A percentile compares a stretch with the other conserved stretches of the same genome.
These are phyloP conservation scores for Daboia siamensis DNA, from an alignment of 2,113 vertebrate genomes.

Conservation along the genomic window DNA sequence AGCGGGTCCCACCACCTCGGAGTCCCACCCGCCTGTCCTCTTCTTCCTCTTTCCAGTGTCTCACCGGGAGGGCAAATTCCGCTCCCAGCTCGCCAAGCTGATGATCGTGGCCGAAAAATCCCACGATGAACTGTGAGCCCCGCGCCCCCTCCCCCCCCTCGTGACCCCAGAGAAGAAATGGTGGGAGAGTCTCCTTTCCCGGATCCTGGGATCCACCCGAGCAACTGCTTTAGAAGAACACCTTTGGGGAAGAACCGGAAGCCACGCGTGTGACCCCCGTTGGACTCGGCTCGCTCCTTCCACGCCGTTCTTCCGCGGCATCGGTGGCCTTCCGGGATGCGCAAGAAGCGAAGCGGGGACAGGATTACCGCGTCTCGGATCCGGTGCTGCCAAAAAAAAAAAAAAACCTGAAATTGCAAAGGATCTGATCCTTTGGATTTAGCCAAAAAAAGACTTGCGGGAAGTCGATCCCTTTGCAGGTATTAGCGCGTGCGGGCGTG, in stretches of 20 bases:
- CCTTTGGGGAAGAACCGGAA: not conserved
- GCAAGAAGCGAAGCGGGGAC: not conserved
- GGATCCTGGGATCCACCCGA: not conserved
- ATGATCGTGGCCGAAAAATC: slow-evolving; percentile 73
- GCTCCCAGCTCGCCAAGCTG: slow-evolving; percentile 86
- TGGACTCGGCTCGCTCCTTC: not conserved
- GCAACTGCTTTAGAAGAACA: not conserved
- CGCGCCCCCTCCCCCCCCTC: no score
- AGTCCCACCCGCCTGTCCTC: not conserved
- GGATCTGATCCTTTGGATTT: not conserved
- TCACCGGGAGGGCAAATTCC: slow-evolving; percentile 88
- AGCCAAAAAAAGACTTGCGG: not conserved
- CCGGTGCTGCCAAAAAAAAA: not conserved
- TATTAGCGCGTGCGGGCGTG: not conserved
- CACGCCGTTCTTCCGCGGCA: not conserved
- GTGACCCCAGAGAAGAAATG: not conserved
- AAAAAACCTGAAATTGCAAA: not conserved
- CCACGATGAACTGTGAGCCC: slow-evolving; percentile 81
- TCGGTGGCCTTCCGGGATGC: not conserved
- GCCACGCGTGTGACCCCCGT: not conserved
- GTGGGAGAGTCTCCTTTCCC: slow-evolving; percentile 12
- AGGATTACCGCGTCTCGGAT: not conserved
- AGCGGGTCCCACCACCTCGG: not conserved
- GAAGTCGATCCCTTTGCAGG: not conserved
- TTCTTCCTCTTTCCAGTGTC: slow-evolving; percentile 72